phyloP scores from a whole-genome alignment of 1,140 invertebrate genomes.

The Ceratina australensis region DNA sequence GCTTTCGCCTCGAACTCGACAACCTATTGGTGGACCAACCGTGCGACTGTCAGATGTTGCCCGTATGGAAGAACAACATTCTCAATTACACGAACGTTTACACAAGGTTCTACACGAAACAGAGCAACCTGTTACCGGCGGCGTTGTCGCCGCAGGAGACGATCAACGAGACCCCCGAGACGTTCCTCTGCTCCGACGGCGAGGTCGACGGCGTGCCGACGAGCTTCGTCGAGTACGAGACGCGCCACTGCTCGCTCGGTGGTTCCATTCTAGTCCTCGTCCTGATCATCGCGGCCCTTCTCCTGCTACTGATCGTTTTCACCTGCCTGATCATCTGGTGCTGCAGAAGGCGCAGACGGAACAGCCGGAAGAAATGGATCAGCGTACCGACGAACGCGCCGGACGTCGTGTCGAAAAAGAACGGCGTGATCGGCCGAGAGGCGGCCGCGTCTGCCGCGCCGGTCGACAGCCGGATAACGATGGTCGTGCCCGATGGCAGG shows the following conservation, averaged over 20 bases:
- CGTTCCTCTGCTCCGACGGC: constrained; percentile 69
- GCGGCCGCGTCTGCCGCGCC: constrained; percentile 50
- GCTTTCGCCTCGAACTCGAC: constrained; percentile 81
- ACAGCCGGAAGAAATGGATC: constrained; percentile 74
- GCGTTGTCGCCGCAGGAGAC: constrained; percentile 57
- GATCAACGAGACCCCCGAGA: constrained; percentile 67
- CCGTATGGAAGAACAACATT: constrained; percentile 75
- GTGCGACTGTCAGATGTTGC: constrained; percentile 82
- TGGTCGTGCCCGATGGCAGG: constrained; percentile 89
- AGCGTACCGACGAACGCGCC: constrained; percentile 77
- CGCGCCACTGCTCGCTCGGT: constrained; percentile 66
- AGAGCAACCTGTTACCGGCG: constrained; percentile 47
- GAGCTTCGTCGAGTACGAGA: constrained; percentile 70
- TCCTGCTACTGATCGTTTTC: constrained; percentile 55
- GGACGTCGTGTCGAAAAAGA: constrained; percentile 75
- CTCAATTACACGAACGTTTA: constrained; percentile 76
- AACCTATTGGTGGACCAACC: constrained; percentile 81
- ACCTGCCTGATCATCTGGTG: constrained; percentile 68
- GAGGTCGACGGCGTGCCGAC: constrained; percentile 44
- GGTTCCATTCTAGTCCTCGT: constrained; percentile 70
- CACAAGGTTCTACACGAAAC: constrained; percentile 58
- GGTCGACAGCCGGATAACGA: constrained; percentile 78
- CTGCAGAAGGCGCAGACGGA: constrained; percentile 64
- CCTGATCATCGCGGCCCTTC: constrained; percentile 57
- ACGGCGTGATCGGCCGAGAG: constrained; percentile 71